Evolutionary conservation across 2,888 invertebrate genomes (phyloP).

Genomic region (Agrilus cyanescens): DNA sequence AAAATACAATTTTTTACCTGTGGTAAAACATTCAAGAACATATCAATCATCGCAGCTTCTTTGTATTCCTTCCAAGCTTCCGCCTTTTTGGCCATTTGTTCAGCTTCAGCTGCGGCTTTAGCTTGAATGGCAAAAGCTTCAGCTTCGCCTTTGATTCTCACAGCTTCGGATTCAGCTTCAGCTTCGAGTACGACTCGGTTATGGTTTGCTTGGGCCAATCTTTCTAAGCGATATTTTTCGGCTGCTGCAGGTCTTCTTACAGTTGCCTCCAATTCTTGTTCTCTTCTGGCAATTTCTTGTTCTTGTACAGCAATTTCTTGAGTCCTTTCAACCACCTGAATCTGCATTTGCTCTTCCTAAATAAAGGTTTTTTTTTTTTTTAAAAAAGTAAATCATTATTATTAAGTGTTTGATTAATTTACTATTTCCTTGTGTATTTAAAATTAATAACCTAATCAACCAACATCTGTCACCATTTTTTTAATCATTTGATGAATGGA

Average conservation of each 20-base stretch:
- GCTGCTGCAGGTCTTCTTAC: constrained; percentile 92
- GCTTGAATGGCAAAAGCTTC: constrained; percentile 90
- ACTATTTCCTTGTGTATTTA: no score
- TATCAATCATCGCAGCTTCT: constrained; percentile 90
- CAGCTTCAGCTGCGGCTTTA: constrained; percentile 91
- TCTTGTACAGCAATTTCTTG: constrained; percentile 94
- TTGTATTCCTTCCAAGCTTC: constrained; percentile 96
- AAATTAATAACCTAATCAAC: no score
- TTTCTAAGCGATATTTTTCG: constrained; percentile 82
- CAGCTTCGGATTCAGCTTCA: constrained; percentile 88
- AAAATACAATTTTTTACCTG: constrained; percentile 51
- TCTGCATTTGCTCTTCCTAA: constrained; percentile 91
- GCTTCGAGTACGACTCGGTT: constrained; percentile 85
- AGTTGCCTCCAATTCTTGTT: constrained; percentile 87
- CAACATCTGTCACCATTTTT: no score
- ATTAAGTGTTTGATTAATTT: no score
- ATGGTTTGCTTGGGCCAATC: constrained; percentile 87
- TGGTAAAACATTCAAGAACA: constrained; percentile 90
- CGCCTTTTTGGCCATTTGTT: constrained; percentile 94
- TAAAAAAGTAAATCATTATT: no score
- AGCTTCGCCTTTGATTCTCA: constrained; percentile 73
- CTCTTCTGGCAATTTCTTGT: constrained; percentile 86
- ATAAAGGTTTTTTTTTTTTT: no score
- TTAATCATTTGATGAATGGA: no score
- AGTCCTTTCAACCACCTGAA: constrained; percentile 78